Conservation (phyloP, 2,888 invertebrate species). For the Spialia ferax region DNA sequence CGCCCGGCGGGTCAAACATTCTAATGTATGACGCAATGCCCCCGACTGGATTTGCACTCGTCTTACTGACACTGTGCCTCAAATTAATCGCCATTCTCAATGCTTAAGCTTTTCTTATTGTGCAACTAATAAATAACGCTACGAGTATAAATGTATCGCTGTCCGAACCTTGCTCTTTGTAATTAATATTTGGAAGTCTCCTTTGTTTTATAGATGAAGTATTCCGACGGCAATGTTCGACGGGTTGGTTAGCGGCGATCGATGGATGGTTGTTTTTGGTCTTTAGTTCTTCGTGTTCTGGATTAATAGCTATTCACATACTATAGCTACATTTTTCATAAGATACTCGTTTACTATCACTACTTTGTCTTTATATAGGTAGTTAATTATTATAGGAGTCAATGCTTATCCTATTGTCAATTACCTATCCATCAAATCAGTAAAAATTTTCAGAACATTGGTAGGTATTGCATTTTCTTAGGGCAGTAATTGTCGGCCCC, state of each 20-base stretch:
- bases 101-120: constrained; percentile 38
- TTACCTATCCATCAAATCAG: too few relatives aligned
- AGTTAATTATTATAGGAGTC: too few relatives aligned
- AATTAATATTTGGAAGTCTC: constrained; percentile 20
- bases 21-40: constrained; percentile 81
- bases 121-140: constrained; percentile 28
- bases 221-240: not conserved
- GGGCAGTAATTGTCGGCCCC: too few relatives aligned
- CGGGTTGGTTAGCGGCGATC: not conserved
- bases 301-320: not conserved
- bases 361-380: too few relatives aligned
- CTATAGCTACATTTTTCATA: not conserved
- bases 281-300: not conserved
- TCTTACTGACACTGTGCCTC: constrained; percentile 63
- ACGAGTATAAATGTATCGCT: constrained; percentile 14
- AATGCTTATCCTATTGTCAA: too few relatives aligned
- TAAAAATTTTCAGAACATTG: too few relatives aligned
- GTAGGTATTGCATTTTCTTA: too few relatives aligned
- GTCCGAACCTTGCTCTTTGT: constrained; percentile 14
- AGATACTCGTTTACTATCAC: not conserved
- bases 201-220: constrained; percentile 11
- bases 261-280: not conserved
- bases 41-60: constrained; percentile 79
- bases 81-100: constrained; percentile 52
- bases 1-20: constrained; percentile 77